Evolutionary conservation across 2,797 vertebrate genomes (phyloP).

Genomic region (Dipus sagitta): DNA sequence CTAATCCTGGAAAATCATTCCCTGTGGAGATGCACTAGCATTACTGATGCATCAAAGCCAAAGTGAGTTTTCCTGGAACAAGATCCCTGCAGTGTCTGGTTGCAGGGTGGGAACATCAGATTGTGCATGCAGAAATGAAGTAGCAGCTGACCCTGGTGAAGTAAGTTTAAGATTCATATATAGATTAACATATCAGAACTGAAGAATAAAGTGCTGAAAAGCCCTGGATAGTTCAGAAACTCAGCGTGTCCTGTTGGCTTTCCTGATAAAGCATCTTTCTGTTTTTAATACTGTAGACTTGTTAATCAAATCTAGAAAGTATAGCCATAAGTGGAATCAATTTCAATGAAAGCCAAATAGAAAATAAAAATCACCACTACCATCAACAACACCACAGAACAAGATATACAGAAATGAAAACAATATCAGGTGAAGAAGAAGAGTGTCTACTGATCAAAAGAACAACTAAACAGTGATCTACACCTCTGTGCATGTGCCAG

Average conservation of each 20-base stretch:
- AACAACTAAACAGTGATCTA: neutral
- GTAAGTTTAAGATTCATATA: conserved; percentile 30
- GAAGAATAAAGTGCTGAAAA: conserved; percentile 11
- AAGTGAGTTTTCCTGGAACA: conserved; percentile 41
- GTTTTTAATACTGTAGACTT: neutral
- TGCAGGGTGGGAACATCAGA: neutral
- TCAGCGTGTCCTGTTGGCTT: neutral
- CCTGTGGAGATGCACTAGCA: conserved; percentile 8
- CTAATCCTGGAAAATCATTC: conserved; percentile 26
- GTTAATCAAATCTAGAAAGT: neutral
- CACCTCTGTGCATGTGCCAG: neutral
- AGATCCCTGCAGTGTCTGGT: neutral
- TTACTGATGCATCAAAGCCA: conserved; percentile 44
- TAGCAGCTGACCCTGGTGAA: neutral
- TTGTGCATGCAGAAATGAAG: neutral
- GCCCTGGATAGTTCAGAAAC: conserved; percentile 1
- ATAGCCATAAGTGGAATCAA: neutral
- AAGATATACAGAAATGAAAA: neutral
- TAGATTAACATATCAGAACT: neutral
- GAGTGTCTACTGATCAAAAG: neutral
- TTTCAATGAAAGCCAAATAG: neutral
- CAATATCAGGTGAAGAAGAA: neutral
- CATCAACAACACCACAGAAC: neutral
- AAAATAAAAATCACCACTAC: conserved; percentile 32
- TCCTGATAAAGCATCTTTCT: neutral